Conservation (phyloP, 2,113 vertebrate species). For the Bungarus multicinctus region DNA sequence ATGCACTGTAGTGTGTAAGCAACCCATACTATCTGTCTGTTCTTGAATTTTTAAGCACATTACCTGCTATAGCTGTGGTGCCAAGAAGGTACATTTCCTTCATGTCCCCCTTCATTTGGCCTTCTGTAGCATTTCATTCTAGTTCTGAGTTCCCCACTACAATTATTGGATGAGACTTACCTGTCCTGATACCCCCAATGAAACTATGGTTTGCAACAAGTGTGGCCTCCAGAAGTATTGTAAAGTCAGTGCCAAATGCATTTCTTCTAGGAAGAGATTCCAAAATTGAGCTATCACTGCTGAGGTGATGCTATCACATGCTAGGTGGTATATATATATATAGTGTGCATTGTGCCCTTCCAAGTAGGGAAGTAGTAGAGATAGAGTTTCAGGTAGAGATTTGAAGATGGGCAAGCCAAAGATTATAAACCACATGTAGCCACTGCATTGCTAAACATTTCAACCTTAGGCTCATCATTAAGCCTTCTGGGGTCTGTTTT, state of each 20-base stretch:
- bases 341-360: neutral
- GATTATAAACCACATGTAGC: neutral
- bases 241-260: neutral
- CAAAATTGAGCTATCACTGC: neutral
- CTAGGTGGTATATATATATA: neutral
- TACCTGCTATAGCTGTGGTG: neutral
- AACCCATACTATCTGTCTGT: neutral
- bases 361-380: neutral
- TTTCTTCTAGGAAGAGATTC: neutral
- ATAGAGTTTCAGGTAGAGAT: neutral
- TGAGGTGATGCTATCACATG: too few species aligned
- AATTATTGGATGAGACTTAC: neutral
- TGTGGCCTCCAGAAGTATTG: neutral
- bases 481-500: neutral
- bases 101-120: neutral
- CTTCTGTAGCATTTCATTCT: neutral
- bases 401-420: neutral
- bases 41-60: neutral
- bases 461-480: neutral
- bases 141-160: neutral
- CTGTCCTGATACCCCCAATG: neutral
- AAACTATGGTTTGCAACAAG: neutral
- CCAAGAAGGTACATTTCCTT: neutral
- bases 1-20: neutral
- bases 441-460: neutral